phyloP scores from a whole-genome alignment of 2,113 vertebrate genomes.

The Rhinolophus ferrumequinum region DNA sequence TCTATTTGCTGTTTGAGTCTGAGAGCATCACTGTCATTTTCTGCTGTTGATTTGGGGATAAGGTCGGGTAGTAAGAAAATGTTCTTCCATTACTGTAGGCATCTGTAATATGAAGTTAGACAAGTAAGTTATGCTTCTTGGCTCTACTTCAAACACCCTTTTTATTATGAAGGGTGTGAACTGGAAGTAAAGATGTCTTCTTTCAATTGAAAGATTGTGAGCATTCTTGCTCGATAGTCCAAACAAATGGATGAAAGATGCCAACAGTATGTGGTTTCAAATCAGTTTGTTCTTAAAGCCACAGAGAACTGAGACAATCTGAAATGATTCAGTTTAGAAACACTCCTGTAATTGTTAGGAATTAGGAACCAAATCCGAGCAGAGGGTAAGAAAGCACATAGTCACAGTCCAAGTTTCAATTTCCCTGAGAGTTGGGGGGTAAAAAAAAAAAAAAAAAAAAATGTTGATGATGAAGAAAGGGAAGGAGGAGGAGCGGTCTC shows the following conservation, averaged over 20 bases:
- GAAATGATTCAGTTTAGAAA: conserved; percentile 51
- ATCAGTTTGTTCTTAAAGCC: conserved; percentile 65
- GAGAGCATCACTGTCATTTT: background rate
- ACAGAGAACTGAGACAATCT: conserved; percentile 52
- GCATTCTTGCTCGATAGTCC: conserved; percentile 75
- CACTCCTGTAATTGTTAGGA: conserved; percentile 21
- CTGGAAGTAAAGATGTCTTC: conserved; percentile 81
- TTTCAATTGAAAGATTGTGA: conserved; percentile 77
- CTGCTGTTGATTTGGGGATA: background rate
- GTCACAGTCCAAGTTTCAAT: background rate
- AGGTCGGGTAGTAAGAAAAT: background rate
- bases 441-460: background rate
- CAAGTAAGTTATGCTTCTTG: conserved; percentile 67
- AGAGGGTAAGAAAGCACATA: background rate
- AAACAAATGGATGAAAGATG: conserved; percentile 75
- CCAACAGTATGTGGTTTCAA: conserved; percentile 65
- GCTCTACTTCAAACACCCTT: conserved; percentile 73
- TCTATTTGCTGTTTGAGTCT: background rate
- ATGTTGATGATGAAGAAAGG: background rate
- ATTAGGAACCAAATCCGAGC: background rate
- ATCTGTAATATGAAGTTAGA: conserved; percentile 64
- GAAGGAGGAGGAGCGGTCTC: background rate
- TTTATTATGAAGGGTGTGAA: conserved; percentile 79
- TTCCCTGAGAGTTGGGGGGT: background rate
- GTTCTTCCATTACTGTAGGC: background rate